Base-by-base conservation (phyloP, 1,140 invertebrate genomes). In the Zaprionus taronus region DNA sequence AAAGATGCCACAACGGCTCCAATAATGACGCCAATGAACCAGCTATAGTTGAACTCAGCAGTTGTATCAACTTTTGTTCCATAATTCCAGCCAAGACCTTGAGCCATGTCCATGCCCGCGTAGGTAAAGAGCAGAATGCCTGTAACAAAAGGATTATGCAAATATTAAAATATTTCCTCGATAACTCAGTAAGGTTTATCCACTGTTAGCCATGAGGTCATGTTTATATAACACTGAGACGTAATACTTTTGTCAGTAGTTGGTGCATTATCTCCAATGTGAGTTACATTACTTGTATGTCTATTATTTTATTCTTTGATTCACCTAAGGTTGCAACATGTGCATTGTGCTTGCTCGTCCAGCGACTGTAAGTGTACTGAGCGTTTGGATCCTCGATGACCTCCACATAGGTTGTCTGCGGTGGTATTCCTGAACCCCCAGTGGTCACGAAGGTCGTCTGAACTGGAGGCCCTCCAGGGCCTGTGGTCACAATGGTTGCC, bases 1-100 rank as follows among this genome's bases (percentile, higher is more conserved):
- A 79, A 14, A 17, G 80, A 58, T 1, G 90, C 56, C 6, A 91
- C 67, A 22, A 91, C 53, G 11, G 80, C 60, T 55, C 90, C 90
- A 22, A 83, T 85, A 5, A 91, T 83, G 9, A 91, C 65, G 4
- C 90, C 90, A 47, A 90, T 74, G 17, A 91, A 91, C 90, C 90
- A 91, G 58, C 85, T 86, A 28, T 62, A 86, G 14, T 68, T 26
- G 2, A 91, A 90, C 57, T 91, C 76, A n/a, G 38, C n/a, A 1
- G 75, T 74, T 3, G 11, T 71, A 14, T 4, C 5, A 1, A 49
- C n/a, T 17, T 14, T 66, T 4, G 41, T 38, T 15, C 31, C 58
- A 22, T 67, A 4, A 57, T 73, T 83, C 81, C 84, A 81, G 22
- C 80, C 77, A 11, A 91, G 61, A 1, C 89, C 75, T n/a, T 80